These are phyloP conservation scores for Tipula confusa DNA, from an alignment of 2,888 invertebrate genomes.

Conservation along the genomic window DNA sequence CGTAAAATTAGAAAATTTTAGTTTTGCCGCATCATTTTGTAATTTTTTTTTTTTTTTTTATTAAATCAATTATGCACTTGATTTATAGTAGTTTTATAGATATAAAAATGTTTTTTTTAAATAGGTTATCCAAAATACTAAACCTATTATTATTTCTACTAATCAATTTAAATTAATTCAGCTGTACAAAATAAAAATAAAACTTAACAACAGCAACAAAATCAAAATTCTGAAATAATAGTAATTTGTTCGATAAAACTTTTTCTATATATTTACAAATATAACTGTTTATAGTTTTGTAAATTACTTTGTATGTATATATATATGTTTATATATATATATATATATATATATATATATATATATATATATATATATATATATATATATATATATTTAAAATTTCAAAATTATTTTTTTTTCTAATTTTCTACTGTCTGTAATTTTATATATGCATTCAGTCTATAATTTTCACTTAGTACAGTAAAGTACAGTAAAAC, in stretches of 20 bases:
- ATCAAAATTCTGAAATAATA: not conserved
- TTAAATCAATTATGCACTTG: not conserved
- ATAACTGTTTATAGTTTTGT: not conserved
- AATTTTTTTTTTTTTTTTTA: too few relatives aligned
- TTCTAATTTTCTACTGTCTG: not conserved
- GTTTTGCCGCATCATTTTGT: not conserved
- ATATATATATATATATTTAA: too few relatives aligned
- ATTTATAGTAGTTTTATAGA: not conserved
- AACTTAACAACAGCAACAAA: not conserved
- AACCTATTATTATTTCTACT: not conserved
- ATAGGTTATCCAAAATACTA: not conserved
- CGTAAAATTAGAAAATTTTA: not conserved
- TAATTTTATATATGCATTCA: not conserved
- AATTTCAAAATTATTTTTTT: not conserved
- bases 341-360: too few relatives aligned
- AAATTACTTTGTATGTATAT: not conserved
- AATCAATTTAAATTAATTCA: conserved; percentile 12
- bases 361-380: too few relatives aligned
- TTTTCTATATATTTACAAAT: not conserved
- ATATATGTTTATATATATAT: too few relatives aligned
- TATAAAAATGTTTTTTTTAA: not conserved
- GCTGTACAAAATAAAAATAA: not conserved
- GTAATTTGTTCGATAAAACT: not conserved
- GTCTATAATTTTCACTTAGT: not conserved
- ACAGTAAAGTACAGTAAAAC: not conserved